Base-by-base conservation (phyloP, 1,140 invertebrate species). In the Drosophila auraria region DNA sequence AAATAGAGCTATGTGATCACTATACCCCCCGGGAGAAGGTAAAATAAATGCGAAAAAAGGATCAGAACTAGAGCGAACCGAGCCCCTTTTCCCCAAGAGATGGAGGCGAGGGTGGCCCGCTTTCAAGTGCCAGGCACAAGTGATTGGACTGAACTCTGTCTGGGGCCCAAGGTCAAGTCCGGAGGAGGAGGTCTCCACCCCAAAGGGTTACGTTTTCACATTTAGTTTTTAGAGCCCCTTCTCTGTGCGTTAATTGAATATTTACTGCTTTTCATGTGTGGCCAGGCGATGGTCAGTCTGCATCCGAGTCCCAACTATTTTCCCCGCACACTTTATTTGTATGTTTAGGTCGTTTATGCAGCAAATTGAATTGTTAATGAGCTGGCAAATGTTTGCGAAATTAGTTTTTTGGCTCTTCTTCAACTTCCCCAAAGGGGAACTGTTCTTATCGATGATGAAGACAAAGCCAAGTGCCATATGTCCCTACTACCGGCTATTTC, bases 291-390 rank as follows among this genome's bases (percentile, higher is more conserved):
- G 49, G 61, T 80, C 63, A 74, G 47, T 79, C 57, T 76, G 72
- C 57, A 44, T 73, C 56, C 53, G 27, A 30, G 57, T 27, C n/a
- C 53, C 47, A 80, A 70, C 65, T 62, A 84, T 44, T 36, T 12
- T 56, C 36, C 42, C 50, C 59, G 27, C 36, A 36, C 47, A 36
- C 49, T 45, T 30, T 66, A 63, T 69, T 68, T 84, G 86, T 89
- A 66, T 89, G 86, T 73, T 89, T 89, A 89, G 86, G 86, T 84
- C 82, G 81, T 79, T 89, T 84, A 90, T 86, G 86, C 78, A 89
- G 80, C 86, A 89, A 89, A 89, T 89, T 89, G 82, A 89, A 89
- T 89, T 89, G 86, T 89, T 89, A 90, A 89, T 89, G 82, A 89
- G 86, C 84, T 84, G 86, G 71, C 71, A 89, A 89, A 76, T 89